phyloP scores from a whole-genome alignment of 2,797 vertebrate species.

The Odontamblyopus lacepedii region DNA sequence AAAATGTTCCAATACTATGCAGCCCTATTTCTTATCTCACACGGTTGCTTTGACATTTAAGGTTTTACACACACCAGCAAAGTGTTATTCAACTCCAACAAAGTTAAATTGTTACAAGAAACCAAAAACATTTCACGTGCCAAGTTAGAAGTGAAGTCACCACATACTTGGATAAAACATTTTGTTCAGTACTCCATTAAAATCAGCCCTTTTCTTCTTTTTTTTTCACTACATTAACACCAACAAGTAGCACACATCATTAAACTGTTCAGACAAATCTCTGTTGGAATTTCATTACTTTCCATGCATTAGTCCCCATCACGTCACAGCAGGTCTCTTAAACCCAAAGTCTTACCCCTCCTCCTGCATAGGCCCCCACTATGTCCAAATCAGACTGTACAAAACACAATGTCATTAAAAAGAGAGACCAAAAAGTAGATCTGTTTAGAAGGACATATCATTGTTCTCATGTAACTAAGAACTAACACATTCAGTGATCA shows the following conservation, averaged over 20 bases:
- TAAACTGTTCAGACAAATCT: constrained; percentile 1
- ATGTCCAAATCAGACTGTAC: constrained; percentile 70
- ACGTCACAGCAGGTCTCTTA: constrained; percentile 9
- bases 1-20: too few species aligned
- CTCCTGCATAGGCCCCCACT: constrained; percentile 51
- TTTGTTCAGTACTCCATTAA: too few species aligned
- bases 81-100: not conserved
- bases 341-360: constrained; percentile 32
- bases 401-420: constrained; percentile 39
- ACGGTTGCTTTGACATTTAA: not conserved
- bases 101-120: not conserved
- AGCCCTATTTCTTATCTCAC: too few species aligned
- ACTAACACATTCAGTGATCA: not conserved
- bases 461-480: not conserved
- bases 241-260: not conserved
- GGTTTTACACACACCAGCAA: not conserved
- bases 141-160: not conserved
- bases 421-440: not conserved
- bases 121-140: not conserved
- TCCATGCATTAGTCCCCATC: not conserved
- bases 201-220: too few species aligned
- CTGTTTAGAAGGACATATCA: not conserved
- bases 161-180: not conserved
- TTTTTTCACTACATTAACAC: constrained; percentile 4
- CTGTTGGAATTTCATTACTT: not conserved